Evolutionary conservation across 2,113 vertebrate genomes (phyloP), one percentile per base, ranked within the genome.

Genomic region (Phocoena phocoena): DNA sequence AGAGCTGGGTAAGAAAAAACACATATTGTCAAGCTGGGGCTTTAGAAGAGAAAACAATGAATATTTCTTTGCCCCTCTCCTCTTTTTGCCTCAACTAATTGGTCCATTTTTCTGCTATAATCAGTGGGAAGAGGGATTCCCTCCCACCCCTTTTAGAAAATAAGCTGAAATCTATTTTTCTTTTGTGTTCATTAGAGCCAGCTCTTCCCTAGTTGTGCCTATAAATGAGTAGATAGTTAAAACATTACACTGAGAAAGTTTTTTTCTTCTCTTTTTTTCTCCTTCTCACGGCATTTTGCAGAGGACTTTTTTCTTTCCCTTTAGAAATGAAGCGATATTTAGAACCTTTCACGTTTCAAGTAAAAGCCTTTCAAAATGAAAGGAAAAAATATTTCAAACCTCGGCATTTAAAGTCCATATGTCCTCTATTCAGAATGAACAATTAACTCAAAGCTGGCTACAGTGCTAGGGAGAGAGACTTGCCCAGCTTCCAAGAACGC

Each of bases 1-100:
- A 50, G 76, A 97, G 86, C 83, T 58, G 10, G 77, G 74, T 60
- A 90, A 74, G 95, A 97, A 97, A 95, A 97, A 76, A 58, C 74
- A 74, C 73, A 50, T 33, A 96, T 81, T 62, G 77, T 96, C 93
- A 96, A 33, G 28, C 92, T 95, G 44, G 4, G 63, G 74, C 76
- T 93, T 94, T 97, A 87, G 90, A 96, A 97, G 96, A 95, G 95
- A 91, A 90, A 88, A 92, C 88, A 96, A 84, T 67, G 92, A 93
- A 36, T 93, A 73, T 74, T 6, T 47, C 23, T n/a, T 47, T 97
- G 79, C 63, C 21, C 50, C 28, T 88, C 31, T 84, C 47, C 33
- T 97, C 87, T 44, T 91, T 4, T 84, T 93, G 23, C 47, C 94
- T 38, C 20, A 65, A 70, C 92, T 97, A 97, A 98, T 97, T 96